phyloP scores from a whole-genome alignment of 2,113 vertebrate genomes.

The Camelus bactrianus region DNA sequence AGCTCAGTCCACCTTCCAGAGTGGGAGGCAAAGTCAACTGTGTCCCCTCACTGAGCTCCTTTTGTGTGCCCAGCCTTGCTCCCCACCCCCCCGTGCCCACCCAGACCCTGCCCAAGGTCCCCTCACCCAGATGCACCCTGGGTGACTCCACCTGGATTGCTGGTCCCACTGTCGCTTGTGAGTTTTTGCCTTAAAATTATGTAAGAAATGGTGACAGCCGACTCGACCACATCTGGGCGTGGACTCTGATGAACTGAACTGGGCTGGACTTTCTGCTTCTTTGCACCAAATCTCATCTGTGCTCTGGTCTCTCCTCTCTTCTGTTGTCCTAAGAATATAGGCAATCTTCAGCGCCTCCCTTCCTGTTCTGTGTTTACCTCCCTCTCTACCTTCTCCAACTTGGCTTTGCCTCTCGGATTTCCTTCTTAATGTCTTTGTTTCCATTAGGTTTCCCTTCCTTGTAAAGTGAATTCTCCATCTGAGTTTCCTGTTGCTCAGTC shows the following conservation, averaged over 20 bases:
- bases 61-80: accelerated
- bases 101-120: background rate
- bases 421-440: background rate
- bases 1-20: background rate
- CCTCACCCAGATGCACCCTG: background rate
- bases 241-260: background rate
- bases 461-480: background rate
- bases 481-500: background rate
- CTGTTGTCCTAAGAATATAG: background rate
- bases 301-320: background rate
- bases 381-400: background rate
- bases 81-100: too few relatives aligned
- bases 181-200: background rate
- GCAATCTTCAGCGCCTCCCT: too few relatives aligned
- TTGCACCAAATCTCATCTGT: background rate
- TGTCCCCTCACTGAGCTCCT: background rate
- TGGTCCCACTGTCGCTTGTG: too few relatives aligned
- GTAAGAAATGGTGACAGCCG: background rate
- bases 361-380: background rate
- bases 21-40: too few relatives aligned
- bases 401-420: background rate
- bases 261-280: background rate
- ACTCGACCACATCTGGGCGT: accelerated
- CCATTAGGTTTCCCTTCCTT: background rate
- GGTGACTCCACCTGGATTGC: too few relatives aligned